Percentiles rank a stretch among this genome's conserved stretches.
Evolutionary conservation across 2,888 invertebrate genomes (phyloP).

Genomic region (Monochamus alternatus): DNA sequence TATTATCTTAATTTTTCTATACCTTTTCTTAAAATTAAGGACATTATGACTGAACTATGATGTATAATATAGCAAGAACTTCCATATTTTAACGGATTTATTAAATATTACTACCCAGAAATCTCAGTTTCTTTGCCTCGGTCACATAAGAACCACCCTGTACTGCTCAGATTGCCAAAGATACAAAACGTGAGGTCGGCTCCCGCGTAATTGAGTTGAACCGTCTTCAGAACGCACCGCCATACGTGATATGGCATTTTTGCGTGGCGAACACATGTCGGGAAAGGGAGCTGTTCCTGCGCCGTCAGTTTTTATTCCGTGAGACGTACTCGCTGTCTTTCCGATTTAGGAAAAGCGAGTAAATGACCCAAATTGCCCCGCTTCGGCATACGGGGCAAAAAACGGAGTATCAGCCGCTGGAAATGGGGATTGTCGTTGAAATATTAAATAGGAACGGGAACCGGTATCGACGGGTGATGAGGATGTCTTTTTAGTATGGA

Average conservation of each 20-base stretch:
- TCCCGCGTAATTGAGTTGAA: slow-evolving; percentile 55
- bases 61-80: no score
- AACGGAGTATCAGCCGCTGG: slow-evolving; percentile 15
- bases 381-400: not conserved
- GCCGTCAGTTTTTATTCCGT: slow-evolving; percentile 30
- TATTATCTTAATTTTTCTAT: no score
- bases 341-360: slow-evolving; percentile 33
- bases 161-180: slow-evolving; percentile 44
- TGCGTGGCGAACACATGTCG: slow-evolving; percentile 50
- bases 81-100: no score
- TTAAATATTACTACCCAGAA: no score
- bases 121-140: no score
- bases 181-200: slow-evolving; percentile 51
- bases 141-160: no score
- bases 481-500: not conserved
- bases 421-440: slow-evolving; percentile 19
- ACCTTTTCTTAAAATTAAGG: no score
- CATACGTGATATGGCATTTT: slow-evolving; percentile 54
- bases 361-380: slow-evolving; percentile 20
- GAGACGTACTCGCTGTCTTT: slow-evolving; percentile 19
- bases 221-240: slow-evolving; percentile 50
- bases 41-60: no score
- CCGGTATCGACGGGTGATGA: not conserved
- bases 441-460: no score
- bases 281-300: slow-evolving; percentile 21